Evolutionary conservation across 2,797 vertebrate genomes (phyloP), one percentile per base, ranked within the genome.

Genomic region (Ptychobarbus kaznakovi): DNA sequence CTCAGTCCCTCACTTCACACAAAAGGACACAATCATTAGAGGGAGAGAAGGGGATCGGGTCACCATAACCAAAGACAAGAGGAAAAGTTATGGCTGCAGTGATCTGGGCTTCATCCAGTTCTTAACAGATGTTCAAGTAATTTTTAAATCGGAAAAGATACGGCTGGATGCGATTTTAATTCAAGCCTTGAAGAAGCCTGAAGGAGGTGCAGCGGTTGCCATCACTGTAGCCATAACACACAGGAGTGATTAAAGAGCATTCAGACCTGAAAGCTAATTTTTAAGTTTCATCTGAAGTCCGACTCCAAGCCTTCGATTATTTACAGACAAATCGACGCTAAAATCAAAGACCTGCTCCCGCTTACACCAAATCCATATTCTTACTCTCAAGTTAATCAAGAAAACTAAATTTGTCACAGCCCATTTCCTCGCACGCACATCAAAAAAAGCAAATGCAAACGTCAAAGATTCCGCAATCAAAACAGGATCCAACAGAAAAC

Each of bases 151-250:
- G 25, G n/a, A 28, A 61, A 40, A 49, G 15, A 42, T 81, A 81
- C 46, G 4, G 6, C 51, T n/a, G 51, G 32, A 66, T 44, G 53
- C 22, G 2, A 35, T 20, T 73, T 58, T 7, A 49, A 63, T 16
- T 81, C 28, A 80, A 61, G 16, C 68, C 25, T 72, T 65, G 76
- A 63, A 61, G 42, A 18, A 10, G 22, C 32, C 28, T 73, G 58
- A 58, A 85, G 32, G 32, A 65, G 18, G 89, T 82, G 80, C 8
- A 13, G 58, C 6, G 22, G 56, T 58, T 46, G 63, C 35, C 61
- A 80, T 93, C 93, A 94, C 89, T 88, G 88, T 86, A 89, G 92
- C 92, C 90, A 86, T 87, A 86, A 90, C 90, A 87, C 56, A 75
- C 68, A 86, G 13, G 56, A 82, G 42, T 1, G 46, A 38, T 25